Conservation (phyloP, 2,113 vertebrate species). For the Colossoma macropomum region DNA sequence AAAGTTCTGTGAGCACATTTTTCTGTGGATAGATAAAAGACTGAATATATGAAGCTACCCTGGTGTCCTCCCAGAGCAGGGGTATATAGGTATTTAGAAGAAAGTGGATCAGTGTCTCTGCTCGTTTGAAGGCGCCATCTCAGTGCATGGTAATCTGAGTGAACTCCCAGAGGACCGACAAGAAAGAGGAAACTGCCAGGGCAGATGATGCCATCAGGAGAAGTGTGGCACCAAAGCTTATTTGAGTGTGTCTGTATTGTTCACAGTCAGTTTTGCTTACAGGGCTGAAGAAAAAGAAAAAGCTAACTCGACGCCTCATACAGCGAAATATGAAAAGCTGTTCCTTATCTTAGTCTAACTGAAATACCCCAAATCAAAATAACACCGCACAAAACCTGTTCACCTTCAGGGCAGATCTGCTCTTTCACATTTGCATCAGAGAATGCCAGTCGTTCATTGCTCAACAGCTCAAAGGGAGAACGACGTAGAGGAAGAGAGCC, state of each 20-base stretch:
- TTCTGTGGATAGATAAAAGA: background rate
- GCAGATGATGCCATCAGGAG: constrained; percentile 10
- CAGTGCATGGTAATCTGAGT: background rate
- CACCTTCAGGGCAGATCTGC: background rate
- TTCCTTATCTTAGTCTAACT: background rate
- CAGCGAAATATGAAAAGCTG: background rate
- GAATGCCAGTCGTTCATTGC: background rate
- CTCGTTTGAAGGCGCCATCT: background rate
- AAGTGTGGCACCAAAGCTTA: background rate
- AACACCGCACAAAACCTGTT: background rate
- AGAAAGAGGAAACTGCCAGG: constrained; percentile 10
- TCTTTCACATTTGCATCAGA: background rate
- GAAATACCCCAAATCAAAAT: background rate
- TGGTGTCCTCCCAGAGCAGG: no score
- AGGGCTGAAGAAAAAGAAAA: background rate
- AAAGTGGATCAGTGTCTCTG: background rate
- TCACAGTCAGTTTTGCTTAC: background rate
- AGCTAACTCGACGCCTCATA: background rate
- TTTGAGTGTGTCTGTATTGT: background rate
- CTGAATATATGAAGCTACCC: no score
- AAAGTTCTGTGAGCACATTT: background rate
- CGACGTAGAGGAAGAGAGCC: background rate
- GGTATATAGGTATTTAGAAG: background rate
- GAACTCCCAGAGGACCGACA: background rate
- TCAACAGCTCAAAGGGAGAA: background rate